A percentile compares a stretch with the other conserved stretches of the same genome.
Conservation (phyloP, 2,888 invertebrate species). For the Allophyes oxyacanthae region DNA sequence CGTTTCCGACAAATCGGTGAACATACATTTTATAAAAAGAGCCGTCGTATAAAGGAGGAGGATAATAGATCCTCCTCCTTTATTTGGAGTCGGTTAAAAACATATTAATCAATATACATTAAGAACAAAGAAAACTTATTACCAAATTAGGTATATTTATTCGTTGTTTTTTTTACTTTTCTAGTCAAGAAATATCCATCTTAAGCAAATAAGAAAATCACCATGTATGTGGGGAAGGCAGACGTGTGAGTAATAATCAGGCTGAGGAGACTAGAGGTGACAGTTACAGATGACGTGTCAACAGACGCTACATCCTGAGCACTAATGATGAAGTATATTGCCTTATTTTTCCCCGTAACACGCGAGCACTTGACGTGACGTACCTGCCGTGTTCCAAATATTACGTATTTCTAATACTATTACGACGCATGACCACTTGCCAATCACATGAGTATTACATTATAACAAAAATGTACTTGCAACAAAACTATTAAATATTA, state of each 20-base stretch:
- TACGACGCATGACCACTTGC: slow-evolving; percentile 13
- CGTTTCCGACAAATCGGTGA: too few relatives aligned
- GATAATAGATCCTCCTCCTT: too few relatives aligned
- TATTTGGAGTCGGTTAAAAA: too few relatives aligned
- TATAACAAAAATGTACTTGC: slow-evolving; percentile 11
- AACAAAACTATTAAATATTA: slow-evolving; percentile 23
- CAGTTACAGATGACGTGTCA: slow-evolving; percentile 48
- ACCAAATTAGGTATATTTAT: too few relatives aligned
- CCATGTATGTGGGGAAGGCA: neutral
- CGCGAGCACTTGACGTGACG: slow-evolving; percentile 14
- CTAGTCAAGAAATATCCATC: too few relatives aligned
- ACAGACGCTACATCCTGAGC: slow-evolving; percentile 14
- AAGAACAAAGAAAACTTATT: too few relatives aligned
- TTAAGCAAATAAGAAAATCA: too few relatives aligned
- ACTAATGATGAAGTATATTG: too few relatives aligned
- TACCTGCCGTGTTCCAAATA: slow-evolving; percentile 4
- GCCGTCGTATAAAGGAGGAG: too few relatives aligned
- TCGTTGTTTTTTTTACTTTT: too few relatives aligned
- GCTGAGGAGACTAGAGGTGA: slow-evolving; percentile 12
- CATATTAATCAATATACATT: too few relatives aligned
- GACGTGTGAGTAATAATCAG: slow-evolving; percentile 13
- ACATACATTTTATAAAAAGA: too few relatives aligned
- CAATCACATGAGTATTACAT: slow-evolving; percentile 21
- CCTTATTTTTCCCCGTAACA: slow-evolving; percentile 14
- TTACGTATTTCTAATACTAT: slow-evolving; percentile 5